Evolutionary conservation across 2,888 invertebrate species (phyloP), one percentile per base, ranked within the genome.

Genomic region (Archips crataeganus): DNA sequence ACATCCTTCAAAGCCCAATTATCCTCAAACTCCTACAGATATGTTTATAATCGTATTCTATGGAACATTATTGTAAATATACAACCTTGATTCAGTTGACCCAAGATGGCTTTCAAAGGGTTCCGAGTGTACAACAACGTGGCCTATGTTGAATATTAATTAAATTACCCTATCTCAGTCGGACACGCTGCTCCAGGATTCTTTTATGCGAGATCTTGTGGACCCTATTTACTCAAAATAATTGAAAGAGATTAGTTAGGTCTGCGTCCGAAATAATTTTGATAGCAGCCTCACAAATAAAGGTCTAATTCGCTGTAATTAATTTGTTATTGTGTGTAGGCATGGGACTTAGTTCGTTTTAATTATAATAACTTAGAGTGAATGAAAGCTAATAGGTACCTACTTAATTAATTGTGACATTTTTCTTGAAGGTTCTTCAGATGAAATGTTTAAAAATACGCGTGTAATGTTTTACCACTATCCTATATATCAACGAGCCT

Each of bases 141-240:
- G 45, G 65, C 62, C 65, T 72, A 77, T 69, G 75, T 74, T 72
- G 75, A 77, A 77, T 76, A 79, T 78, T 77, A 78, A 79, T 79
- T 76, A 77, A 79, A 79, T 79, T 77, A 78, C 73, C 75, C 76
- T 78, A 76, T 79, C 77, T 75, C 74, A 69, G 75, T 75, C 60
- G 75, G 71, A 74, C 77, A 77, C 75, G 75, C 75, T 75, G 63
- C 74, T 75, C 64, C 69, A 70, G 67, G 69, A 76, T 79, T 76
- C 73, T 75, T 76, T 78, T 75, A 75, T 76, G 75, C 70, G 75
- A 65, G 73, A 72, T 74, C 75, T 76, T 77, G 57, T 75, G 75
- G 71, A 76, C 71, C 67, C 75, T 76, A 75, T 77, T 76, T 76
- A 71, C 74, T 75, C 65, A 49, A 74, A 74, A 57, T 76, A 73